Percentiles rank a stretch among this genome's conserved stretches.
These are phyloP conservation scores for Ommatoiulus sabulosus DNA, from an alignment of 2,888 invertebrate species.

Conservation along the genomic window DNA sequence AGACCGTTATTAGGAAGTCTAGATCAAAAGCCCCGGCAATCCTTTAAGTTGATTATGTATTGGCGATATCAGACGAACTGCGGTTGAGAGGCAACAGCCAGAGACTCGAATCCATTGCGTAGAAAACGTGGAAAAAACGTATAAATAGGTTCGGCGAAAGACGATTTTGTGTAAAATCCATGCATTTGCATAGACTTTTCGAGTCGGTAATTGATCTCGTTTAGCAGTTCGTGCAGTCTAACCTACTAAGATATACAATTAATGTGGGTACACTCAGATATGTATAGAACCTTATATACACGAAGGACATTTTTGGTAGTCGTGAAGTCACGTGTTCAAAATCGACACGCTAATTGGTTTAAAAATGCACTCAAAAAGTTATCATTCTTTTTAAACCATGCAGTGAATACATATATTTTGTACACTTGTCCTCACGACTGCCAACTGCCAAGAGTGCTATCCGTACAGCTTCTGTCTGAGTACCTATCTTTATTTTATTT, in stretches of 20 bases:
- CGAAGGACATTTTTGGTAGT: no score
- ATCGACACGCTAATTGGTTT: no score
- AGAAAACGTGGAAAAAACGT: not conserved
- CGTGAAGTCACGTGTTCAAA: no score
- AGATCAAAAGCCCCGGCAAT: constrained; percentile 32
- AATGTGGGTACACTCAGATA: no score
- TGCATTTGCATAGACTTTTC: not conserved
- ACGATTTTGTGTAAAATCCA: not conserved
- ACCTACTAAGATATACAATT: not conserved
- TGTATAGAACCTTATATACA: no score
- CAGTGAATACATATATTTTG: no score
- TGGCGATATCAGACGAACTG: not conserved
- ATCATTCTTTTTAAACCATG: no score
- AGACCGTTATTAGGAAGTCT: constrained; percentile 47
- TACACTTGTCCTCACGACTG: no score
- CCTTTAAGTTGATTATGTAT: constrained; percentile 47
- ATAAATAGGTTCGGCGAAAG: not conserved
- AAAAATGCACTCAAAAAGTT: no score
- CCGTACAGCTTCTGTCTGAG: no score
- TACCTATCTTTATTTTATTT: no score
- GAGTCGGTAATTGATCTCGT: not conserved
- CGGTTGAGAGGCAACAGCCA: not conserved
- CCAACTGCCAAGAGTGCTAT: no score
- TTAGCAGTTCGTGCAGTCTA: not conserved
- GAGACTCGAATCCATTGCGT: not conserved